Evolutionary conservation across 2,888 invertebrate species (phyloP).

Genomic region (Aradus depressus): DNA sequence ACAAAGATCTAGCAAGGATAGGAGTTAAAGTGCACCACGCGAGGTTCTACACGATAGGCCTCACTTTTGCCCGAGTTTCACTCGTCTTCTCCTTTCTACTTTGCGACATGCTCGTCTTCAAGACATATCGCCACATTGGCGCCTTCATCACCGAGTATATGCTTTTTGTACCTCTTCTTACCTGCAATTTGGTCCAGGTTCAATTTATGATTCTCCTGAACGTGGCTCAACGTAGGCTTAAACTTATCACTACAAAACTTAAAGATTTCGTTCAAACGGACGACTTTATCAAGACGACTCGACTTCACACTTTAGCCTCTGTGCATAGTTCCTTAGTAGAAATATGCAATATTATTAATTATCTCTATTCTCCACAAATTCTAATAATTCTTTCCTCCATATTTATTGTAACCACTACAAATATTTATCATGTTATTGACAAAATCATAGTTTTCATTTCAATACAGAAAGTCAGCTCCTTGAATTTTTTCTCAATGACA

Average conservation of each 20-base stretch:
- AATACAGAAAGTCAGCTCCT: not conserved
- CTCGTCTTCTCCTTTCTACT: slow-evolving; percentile 10
- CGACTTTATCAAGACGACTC: not conserved
- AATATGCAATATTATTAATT: slow-evolving; percentile 17
- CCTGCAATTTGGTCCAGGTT: slow-evolving; percentile 12
- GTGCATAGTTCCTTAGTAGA: slow-evolving; percentile 17
- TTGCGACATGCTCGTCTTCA: slow-evolving; percentile 9
- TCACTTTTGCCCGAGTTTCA: slow-evolving; percentile 3
- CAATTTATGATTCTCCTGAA: slow-evolving; percentile 23
- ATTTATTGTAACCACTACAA: slow-evolving; percentile 23
- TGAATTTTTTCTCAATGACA: slow-evolving; percentile 13
- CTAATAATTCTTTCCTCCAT: slow-evolving; percentile 22
- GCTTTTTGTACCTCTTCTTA: slow-evolving; percentile 18
- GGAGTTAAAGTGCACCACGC: slow-evolving; percentile 10
- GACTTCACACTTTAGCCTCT: slow-evolving; percentile 11
- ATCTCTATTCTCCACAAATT: slow-evolving; percentile 23
- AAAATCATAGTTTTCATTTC: slow-evolving; percentile 16
- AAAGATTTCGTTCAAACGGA: slow-evolving; percentile 2
- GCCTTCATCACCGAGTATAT: slow-evolving; percentile 18
- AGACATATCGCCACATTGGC: not conserved
- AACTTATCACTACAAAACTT: slow-evolving; percentile 11
- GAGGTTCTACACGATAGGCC: slow-evolving; percentile 6
- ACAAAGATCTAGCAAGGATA: slow-evolving; percentile 15
- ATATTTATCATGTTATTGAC: slow-evolving; percentile 26
- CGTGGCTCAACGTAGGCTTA: slow-evolving; percentile 9